phyloP scores from a whole-genome alignment of 2,113 vertebrate genomes.

The Pedionomus torquatus region DNA sequence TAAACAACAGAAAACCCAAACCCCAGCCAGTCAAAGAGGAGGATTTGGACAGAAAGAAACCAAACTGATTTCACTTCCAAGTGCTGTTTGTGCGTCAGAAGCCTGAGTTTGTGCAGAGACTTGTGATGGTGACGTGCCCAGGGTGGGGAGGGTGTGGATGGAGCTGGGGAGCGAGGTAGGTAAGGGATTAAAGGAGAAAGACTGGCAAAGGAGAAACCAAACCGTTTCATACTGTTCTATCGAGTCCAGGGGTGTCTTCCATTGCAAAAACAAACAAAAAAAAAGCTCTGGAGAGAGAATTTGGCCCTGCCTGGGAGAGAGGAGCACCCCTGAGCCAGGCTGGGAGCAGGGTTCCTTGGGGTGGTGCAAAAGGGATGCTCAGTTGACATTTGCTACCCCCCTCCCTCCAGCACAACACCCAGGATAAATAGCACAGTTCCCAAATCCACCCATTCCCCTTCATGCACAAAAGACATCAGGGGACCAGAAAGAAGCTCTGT shows the following conservation, averaged over 20 bases:
- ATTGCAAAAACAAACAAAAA: no score
- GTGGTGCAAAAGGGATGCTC: neutral
- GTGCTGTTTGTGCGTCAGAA: neutral
- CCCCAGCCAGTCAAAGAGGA: fast-evolving
- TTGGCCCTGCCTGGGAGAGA: no score
- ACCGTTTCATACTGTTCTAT: fast-evolving
- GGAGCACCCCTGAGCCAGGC: no score
- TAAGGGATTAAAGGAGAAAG: neutral
- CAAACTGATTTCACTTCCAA: neutral
- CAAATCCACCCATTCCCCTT: neutral
- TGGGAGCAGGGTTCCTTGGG: neutral
- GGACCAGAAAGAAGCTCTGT: neutral
- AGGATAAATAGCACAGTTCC: neutral
- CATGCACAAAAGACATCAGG: fast-evolving
- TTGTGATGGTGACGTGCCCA: neutral
- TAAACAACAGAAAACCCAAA: neutral
- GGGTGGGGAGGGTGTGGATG: neutral
- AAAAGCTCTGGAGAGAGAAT: no score
- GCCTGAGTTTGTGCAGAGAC: neutral
- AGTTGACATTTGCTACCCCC: fast-evolving
- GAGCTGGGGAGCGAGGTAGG: neutral
- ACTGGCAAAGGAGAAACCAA: neutral
- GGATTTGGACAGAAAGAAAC: neutral
- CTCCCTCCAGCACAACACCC: fast-evolving
- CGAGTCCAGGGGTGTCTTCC: neutral